These are phyloP conservation scores for Piaya cayana DNA, from an alignment of 2,113 vertebrate species.

Conservation along the genomic window DNA sequence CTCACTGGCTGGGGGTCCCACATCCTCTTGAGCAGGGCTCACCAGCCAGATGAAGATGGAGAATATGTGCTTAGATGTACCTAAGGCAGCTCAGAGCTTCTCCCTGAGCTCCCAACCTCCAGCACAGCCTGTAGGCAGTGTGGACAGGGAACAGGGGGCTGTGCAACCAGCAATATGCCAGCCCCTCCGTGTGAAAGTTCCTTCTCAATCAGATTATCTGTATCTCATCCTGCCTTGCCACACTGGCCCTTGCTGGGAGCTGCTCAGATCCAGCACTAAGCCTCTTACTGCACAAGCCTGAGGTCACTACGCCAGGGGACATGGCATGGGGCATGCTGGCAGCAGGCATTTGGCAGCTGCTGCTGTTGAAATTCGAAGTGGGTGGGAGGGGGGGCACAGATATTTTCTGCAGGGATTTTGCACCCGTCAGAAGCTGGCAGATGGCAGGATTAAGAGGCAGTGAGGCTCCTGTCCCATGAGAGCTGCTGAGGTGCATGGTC, in stretches of 20 bases:
- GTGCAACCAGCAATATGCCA: rapidly evolving
- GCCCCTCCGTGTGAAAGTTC: constrained; percentile 25
- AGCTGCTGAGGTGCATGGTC: rapidly evolving
- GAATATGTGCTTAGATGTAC: not conserved
- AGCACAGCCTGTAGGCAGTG: not conserved
- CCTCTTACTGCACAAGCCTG: constrained; percentile 5
- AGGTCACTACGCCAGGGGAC: not conserved
- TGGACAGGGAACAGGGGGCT: not conserved
- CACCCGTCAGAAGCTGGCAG: not conserved
- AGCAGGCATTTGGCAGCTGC: not conserved
- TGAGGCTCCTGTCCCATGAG: not conserved
- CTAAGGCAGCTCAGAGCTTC: not conserved
- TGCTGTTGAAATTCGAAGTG: not conserved
- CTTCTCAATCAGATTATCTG: constrained; percentile 8
- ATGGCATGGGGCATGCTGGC: not conserved
- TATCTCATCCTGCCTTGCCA: not conserved
- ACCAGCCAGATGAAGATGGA: rapidly evolving
- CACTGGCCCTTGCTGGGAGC: not conserved
- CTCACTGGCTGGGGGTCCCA: not conserved
- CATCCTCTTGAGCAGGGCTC: not conserved
- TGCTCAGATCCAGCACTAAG: constrained; percentile 12
- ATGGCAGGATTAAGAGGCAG: not conserved
- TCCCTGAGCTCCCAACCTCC: not conserved
- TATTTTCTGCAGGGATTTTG: constrained; percentile 11
- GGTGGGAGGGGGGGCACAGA: rapidly evolving